Percentiles rank a stretch among this genome's conserved stretches.
These are phyloP conservation scores for Eupithecia pulchellata DNA, from an alignment of 2,888 invertebrate species.

Conservation along the genomic window DNA sequence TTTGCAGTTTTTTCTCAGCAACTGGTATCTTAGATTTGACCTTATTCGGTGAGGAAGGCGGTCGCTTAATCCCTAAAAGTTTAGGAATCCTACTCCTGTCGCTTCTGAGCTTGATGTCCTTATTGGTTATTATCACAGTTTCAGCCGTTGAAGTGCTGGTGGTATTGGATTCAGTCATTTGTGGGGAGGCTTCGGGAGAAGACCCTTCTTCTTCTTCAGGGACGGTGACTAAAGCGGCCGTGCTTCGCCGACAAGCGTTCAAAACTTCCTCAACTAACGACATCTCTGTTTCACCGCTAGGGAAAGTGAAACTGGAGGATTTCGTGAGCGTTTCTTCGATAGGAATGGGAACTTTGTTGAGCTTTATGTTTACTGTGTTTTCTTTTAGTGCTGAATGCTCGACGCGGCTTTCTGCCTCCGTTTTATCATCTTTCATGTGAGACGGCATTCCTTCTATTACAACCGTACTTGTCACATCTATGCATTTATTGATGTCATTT, in stretches of 20 bases:
- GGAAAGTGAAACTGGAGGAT: slow-evolving; percentile 72
- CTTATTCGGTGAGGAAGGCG: slow-evolving; percentile 75
- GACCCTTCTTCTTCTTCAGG: slow-evolving; percentile 87
- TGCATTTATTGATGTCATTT: slow-evolving; percentile 79
- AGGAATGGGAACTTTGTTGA: slow-evolving; percentile 60
- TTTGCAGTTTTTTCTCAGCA: slow-evolving; percentile 58
- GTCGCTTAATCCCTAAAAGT: slow-evolving; percentile 78
- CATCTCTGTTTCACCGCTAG: slow-evolving; percentile 68
- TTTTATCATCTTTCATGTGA: slow-evolving; percentile 63
- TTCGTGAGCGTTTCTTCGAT: slow-evolving; percentile 69
- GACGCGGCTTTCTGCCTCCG: slow-evolving; percentile 71
- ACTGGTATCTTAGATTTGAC: slow-evolving; percentile 77
- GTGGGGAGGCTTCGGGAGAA: slow-evolving; percentile 83
- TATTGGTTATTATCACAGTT: slow-evolving; percentile 88
- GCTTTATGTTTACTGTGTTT: slow-evolving; percentile 74
- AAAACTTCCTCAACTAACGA: slow-evolving; percentile 79
- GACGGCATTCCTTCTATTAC: slow-evolving; percentile 59
- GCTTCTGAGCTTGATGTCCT: slow-evolving; percentile 73
- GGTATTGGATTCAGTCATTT: slow-evolving; percentile 88
- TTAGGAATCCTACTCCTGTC: slow-evolving; percentile 86
- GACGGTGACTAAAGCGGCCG: slow-evolving; percentile 83
- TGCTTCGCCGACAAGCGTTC: slow-evolving; percentile 76
- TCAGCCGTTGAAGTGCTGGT: slow-evolving; percentile 89
- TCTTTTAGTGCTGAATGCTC: slow-evolving; percentile 75
- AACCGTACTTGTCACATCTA: slow-evolving; percentile 63